Evolutionary conservation across 2,113 vertebrate genomes (phyloP).

Genomic region (Lagopus leucura): DNA sequence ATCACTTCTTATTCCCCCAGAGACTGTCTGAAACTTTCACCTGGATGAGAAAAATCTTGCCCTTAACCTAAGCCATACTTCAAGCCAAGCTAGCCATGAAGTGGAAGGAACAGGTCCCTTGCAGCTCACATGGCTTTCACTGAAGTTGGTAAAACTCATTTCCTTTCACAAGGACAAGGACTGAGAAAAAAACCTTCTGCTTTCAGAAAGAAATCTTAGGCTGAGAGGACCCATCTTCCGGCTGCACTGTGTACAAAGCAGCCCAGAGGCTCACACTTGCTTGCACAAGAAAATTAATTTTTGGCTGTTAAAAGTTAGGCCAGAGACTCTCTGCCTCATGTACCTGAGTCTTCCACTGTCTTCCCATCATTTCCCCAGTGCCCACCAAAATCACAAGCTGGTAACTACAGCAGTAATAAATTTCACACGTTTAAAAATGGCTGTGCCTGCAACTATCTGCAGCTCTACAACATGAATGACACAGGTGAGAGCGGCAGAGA

Average conservation of each 20-base stretch:
- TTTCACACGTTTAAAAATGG: background rate
- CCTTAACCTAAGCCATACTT: background rate
- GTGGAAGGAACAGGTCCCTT: background rate
- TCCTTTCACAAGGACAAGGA: background rate
- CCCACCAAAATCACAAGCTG: background rate
- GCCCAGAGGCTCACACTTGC: background rate
- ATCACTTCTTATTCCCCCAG: rapidly evolving
- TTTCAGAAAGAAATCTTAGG: background rate
- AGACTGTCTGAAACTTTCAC: background rate
- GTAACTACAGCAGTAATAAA: background rate
- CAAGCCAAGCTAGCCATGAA: background rate
- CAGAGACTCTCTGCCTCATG: background rate
- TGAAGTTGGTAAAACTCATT: background rate
- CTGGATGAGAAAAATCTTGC: background rate
- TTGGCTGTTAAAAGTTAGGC: background rate
- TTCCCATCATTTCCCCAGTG: background rate
- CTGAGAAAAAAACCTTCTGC: background rate
- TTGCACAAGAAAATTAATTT: background rate
- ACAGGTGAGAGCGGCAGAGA: background rate
- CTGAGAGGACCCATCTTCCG: background rate
- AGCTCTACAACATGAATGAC: background rate
- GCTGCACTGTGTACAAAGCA: background rate
- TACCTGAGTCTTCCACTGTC: background rate
- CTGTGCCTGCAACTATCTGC: background rate
- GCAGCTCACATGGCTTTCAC: background rate